phyloP scores from a whole-genome alignment of 2,888 invertebrate species.

The Clivina fossor region DNA sequence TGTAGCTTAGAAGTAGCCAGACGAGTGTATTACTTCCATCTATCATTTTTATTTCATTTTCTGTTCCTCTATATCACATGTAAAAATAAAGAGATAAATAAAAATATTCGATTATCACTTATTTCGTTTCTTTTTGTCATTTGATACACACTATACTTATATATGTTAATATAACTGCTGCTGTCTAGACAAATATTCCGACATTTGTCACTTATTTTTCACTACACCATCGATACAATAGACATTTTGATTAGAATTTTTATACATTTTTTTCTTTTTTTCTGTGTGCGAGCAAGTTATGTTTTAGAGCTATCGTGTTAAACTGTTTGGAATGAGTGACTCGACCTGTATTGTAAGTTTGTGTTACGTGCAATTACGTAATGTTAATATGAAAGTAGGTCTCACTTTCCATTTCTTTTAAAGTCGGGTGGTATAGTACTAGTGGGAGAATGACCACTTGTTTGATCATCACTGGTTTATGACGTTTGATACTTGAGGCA shows the following conservation, averaged over 20 bases:
- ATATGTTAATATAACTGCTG: too few relatives aligned
- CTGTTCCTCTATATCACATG: too few relatives aligned
- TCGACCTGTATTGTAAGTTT: conserved; percentile 20
- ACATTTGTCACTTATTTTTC: too few relatives aligned
- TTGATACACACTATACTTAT: not conserved
- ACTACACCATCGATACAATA: too few relatives aligned
- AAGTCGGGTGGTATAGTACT: conserved; percentile 6
- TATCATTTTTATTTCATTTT: conserved; percentile 39
- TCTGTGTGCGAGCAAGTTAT: not conserved
- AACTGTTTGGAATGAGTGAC: conserved; percentile 20
- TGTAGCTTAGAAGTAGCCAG: conserved; percentile 65
- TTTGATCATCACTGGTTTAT: conserved; percentile 3
- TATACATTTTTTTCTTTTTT: not conserved
- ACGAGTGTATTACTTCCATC: conserved; percentile 51
- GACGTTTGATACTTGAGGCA: too few relatives aligned
- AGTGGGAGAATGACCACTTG: not conserved
- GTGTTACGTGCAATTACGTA: conserved; percentile 23
- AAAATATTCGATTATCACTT: not conserved
- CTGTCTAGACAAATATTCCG: too few relatives aligned
- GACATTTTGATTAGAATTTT: too few relatives aligned
- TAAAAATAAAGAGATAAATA: too few relatives aligned
- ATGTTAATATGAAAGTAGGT: conserved; percentile 42
- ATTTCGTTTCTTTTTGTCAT: conserved; percentile 10
- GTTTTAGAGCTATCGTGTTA: conserved; percentile 11
- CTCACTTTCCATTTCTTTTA: conserved; percentile 40